Evolutionary conservation across 2,113 vertebrate species (phyloP).

Genomic region (Mus spicilegus): DNA sequence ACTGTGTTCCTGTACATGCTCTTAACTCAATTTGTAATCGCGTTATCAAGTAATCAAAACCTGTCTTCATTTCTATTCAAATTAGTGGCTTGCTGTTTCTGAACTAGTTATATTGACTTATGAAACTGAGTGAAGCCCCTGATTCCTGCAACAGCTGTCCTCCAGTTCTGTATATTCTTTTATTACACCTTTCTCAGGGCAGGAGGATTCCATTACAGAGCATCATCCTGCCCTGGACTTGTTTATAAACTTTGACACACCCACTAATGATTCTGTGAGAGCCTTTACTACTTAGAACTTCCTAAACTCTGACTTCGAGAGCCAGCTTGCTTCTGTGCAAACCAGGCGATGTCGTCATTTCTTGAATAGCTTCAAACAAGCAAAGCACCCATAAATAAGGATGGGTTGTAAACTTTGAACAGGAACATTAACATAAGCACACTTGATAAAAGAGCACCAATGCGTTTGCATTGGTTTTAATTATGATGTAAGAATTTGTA

Average conservation of each 20-base stretch:
- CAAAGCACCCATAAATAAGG: background rate
- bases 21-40: background rate
- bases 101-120: background rate
- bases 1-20: background rate
- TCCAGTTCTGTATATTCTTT: background rate
- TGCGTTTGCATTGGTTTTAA: background rate
- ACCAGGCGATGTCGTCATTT: background rate
- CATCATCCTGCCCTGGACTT: background rate
- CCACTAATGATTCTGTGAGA: background rate
- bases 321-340: background rate
- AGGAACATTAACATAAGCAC: background rate
- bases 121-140: background rate
- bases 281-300: background rate
- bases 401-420: background rate
- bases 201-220: background rate
- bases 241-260: background rate
- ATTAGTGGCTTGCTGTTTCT: background rate
- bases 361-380: background rate
- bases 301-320: background rate
- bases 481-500: background rate
- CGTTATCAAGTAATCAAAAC: constrained; percentile 5
- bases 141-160: background rate
- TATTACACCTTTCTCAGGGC: background rate
- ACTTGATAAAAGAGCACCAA: background rate
- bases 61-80: constrained; percentile 14